phyloP scores from a whole-genome alignment of 2,797 vertebrate species.

The Kryptopterus vitreolus region DNA sequence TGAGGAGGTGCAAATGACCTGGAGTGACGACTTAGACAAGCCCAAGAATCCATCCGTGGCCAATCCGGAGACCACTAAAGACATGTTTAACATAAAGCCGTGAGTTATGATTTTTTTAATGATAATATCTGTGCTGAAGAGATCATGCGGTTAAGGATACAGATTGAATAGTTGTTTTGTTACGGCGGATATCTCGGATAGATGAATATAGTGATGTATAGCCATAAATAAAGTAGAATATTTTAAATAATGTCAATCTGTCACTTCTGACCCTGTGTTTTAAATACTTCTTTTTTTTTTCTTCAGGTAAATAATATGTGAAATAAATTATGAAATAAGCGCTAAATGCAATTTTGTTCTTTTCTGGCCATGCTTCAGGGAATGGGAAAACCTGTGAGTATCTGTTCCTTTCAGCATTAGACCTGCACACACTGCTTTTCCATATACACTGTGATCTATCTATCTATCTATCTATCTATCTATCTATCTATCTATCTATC shows the following conservation, averaged over 20 bases:
- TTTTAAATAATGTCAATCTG: not conserved
- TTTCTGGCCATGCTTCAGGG: constrained; percentile 79
- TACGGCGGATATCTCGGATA: not conserved
- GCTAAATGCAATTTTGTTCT: constrained; percentile 54
- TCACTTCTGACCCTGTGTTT: too few species aligned
- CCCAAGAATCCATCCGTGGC: constrained; percentile 78
- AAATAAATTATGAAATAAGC: constrained; percentile 26
- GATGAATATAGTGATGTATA: not conserved
- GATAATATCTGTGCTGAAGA: not conserved
- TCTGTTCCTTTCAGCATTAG: constrained; percentile 14
- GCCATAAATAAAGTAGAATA: not conserved
- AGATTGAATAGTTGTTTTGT: not conserved
- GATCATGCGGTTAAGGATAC: not conserved
- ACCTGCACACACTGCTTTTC: not conserved
- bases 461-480: too few species aligned
- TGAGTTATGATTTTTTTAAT: constrained; percentile 65
- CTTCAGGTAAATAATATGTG: not conserved
- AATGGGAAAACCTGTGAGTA: constrained; percentile 98
- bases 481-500: too few species aligned
- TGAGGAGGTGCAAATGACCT: constrained; percentile 83
- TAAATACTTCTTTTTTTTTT: too few species aligned
- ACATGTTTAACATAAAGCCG: constrained; percentile 98
- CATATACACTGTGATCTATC: not conserved
- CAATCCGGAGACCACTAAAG: constrained; percentile 82
- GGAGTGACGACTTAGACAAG: constrained; percentile 81